Evolutionary conservation across 2,113 vertebrate species (phyloP).

Genomic region (Salvelinus fontinalis): DNA sequence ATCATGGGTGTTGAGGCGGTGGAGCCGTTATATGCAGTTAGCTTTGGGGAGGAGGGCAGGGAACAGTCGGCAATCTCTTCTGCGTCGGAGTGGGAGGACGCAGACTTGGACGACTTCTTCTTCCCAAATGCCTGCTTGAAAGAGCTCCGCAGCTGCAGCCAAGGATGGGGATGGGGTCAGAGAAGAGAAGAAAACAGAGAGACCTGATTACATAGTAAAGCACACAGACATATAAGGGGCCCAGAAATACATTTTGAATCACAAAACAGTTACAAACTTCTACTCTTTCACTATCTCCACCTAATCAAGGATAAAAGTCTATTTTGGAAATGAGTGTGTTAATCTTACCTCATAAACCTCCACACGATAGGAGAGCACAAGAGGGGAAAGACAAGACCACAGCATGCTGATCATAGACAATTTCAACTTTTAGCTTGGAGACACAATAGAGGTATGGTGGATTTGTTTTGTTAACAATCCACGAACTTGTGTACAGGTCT

Average conservation of each 20-base stretch:
- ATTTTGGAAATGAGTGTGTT: neutral
- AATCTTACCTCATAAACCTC: slow-evolving; percentile 44
- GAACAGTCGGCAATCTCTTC: slow-evolving; percentile 85
- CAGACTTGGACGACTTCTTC: slow-evolving; percentile 84
- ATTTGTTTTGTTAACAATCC: neutral
- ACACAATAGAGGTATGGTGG: neutral
- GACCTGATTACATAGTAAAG: neutral
- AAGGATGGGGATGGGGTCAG: slow-evolving; percentile 30
- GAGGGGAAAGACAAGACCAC: slow-evolving; percentile 15
- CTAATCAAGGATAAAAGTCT: neutral
- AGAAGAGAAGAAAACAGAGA: neutral
- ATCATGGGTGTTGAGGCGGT: slow-evolving; percentile 13
- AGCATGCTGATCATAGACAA: neutral
- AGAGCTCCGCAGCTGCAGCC: slow-evolving; percentile 83
- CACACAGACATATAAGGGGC: neutral
- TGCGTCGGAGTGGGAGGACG: slow-evolving; percentile 85
- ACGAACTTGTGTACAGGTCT: neutral
- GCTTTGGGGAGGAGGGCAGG: slow-evolving; percentile 81
- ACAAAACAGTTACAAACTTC: neutral
- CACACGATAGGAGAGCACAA: slow-evolving; percentile 14
- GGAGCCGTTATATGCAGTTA: slow-evolving; percentile 49
- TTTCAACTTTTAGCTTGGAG: neutral
- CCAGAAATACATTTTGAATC: too few species aligned
- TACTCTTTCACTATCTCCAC: neutral
- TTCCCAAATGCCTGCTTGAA: slow-evolving; percentile 92